Evolutionary conservation across 2,888 invertebrate genomes (phyloP).

Genomic region (Eupithecia vulgata): DNA sequence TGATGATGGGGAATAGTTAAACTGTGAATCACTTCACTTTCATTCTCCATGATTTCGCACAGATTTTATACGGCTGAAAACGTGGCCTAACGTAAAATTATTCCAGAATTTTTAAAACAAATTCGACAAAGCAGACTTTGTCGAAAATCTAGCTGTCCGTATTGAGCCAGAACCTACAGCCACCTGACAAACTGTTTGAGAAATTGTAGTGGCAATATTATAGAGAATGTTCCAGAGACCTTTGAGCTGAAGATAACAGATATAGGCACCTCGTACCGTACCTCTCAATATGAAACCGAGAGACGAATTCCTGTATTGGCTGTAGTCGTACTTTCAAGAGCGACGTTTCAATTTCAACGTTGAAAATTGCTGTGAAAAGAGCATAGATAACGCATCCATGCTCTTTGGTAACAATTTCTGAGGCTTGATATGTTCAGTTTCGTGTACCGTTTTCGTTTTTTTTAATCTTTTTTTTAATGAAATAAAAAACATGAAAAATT

Average conservation of each 20-base stretch:
- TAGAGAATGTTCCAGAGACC: constrained; percentile 28
- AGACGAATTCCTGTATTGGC: constrained; percentile 13
- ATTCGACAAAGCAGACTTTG: background rate
- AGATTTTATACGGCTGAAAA: background rate
- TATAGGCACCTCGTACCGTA: constrained; percentile 4
- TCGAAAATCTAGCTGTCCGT: background rate
- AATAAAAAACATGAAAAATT: too few species aligned
- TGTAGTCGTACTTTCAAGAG: constrained; percentile 2
- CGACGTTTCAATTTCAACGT: background rate
- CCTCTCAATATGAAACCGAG: constrained; percentile 25
- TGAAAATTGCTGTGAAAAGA: background rate
- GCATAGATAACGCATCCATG: background rate
- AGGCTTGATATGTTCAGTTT: background rate
- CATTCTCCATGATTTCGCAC: background rate
- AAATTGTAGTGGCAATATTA: constrained; percentile 56
- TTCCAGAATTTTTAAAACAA: background rate
- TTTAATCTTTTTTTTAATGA: too few species aligned
- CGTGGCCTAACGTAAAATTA: background rate
- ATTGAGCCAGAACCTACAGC: background rate
- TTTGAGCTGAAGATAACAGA: constrained; percentile 27
- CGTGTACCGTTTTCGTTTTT: background rate
- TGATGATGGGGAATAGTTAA: background rate
- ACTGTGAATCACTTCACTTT: background rate
- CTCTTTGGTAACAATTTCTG: background rate
- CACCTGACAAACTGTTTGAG: constrained; percentile 9